Conservation (phyloP, 23 tunicate genomes). For the Trididemnum miniatum region DNA sequence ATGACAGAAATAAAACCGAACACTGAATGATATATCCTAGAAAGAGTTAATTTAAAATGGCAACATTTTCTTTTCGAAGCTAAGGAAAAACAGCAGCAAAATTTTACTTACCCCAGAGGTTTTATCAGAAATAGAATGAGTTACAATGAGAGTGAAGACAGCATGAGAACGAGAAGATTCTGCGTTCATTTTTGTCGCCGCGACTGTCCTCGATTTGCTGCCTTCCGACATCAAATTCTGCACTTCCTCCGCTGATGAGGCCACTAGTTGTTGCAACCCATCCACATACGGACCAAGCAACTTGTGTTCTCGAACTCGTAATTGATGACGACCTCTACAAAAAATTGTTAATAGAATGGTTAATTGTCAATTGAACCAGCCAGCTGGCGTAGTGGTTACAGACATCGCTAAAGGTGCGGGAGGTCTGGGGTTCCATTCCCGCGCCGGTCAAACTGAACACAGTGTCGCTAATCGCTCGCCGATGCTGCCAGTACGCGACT, state of each 20-base stretch:
- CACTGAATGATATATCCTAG: neutral
- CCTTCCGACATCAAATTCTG: slow-evolving; percentile 87
- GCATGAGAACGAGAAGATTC: slow-evolving; percentile 98
- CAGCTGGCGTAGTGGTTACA: too few species aligned
- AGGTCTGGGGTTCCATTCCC: too few species aligned
- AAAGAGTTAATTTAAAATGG: neutral
- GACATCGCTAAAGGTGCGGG: too few species aligned
- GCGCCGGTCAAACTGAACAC: too few species aligned
- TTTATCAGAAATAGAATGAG: slow-evolving; percentile 63
- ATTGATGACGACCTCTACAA: slow-evolving; percentile 42
- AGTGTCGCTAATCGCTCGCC: too few species aligned
- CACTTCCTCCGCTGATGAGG: slow-evolving; percentile 56
- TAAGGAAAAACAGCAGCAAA: neutral
- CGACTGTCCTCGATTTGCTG: slow-evolving; percentile 88
- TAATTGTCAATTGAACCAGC: too few species aligned
- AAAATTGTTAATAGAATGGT: too few species aligned
- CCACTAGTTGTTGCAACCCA: slow-evolving; percentile 75
- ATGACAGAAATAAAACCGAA: neutral
- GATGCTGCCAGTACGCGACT: too few species aligned
- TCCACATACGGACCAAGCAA: slow-evolving; percentile 92
- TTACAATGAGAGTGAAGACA: slow-evolving; percentile 88
- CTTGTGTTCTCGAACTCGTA: slow-evolving; percentile 91
- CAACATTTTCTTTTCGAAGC: neutral
- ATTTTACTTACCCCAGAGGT: slow-evolving; percentile 61
- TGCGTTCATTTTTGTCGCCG: slow-evolving; percentile 98